Conservation (phyloP, 2,113 vertebrate species). For the Zosterops lateralis region DNA sequence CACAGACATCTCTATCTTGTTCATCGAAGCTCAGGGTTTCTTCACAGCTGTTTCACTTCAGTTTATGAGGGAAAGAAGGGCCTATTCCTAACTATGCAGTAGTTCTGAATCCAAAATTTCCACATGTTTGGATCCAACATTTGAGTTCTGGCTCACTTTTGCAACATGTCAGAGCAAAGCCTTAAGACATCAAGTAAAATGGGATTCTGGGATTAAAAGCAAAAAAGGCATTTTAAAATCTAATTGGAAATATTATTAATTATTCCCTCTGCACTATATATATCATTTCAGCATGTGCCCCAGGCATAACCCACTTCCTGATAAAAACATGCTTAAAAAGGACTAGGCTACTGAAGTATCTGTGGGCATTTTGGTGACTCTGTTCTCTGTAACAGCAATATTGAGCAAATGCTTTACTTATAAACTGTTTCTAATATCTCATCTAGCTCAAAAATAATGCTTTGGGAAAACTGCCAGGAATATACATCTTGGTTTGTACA, state of each 20-base stretch:
- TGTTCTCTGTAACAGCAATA: background rate
- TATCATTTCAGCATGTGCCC: background rate
- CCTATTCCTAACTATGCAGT: background rate
- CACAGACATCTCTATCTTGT: background rate
- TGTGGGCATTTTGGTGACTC: background rate
- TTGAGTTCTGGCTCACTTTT: background rate
- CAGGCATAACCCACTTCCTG: background rate
- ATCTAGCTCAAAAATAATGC: background rate
- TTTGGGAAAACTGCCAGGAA: background rate
- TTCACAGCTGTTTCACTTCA: conserved; percentile 32
- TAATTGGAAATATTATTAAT: background rate
- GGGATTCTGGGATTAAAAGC: background rate
- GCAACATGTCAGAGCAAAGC: background rate
- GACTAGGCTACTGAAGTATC: background rate
- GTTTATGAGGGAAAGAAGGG: background rate
- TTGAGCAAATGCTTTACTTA: background rate
- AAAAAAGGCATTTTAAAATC: background rate
- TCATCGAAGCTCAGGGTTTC: background rate
- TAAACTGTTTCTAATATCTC: background rate
- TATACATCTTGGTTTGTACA: background rate
- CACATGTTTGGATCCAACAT: conserved; percentile 30
- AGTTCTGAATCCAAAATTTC: conserved; percentile 20
- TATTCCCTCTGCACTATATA: background rate
- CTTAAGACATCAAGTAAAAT: background rate
- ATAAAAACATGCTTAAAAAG: background rate